Percentiles rank a stretch among this genome's conserved stretches.
Evolutionary conservation across 1,140 invertebrate species (phyloP).

Genomic region (Eufriesea mexicana): DNA sequence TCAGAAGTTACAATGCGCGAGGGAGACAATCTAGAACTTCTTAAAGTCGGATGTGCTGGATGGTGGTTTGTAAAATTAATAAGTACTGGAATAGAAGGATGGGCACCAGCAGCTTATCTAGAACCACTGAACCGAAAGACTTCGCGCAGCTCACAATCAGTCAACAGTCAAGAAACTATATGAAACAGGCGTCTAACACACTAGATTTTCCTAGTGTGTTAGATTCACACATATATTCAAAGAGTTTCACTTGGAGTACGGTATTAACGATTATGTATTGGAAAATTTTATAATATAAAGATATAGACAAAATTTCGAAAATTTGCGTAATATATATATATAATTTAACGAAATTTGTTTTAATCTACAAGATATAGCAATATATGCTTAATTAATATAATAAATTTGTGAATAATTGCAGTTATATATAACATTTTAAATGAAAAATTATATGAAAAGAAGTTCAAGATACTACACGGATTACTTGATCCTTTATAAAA

Average conservation of each 20-base stretch:
- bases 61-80: slow-evolving; percentile 97
- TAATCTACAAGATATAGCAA: slow-evolving; percentile 20
- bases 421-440: background rate
- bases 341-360: slow-evolving; percentile 16
- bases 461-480: background rate
- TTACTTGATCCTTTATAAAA: slow-evolving; percentile 2
- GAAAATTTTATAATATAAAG: slow-evolving; percentile 36
- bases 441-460: background rate
- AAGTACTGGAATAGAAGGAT: slow-evolving; percentile 90
- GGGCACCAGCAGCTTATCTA: slow-evolving; percentile 96
- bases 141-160: slow-evolving; percentile 85
- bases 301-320: slow-evolving; percentile 41
- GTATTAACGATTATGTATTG: slow-evolving; percentile 24
- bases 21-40: slow-evolving; percentile 92
- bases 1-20: slow-evolving; percentile 94
- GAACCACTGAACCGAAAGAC: slow-evolving; percentile 90
- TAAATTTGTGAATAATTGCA: slow-evolving; percentile 18
- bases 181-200: slow-evolving; percentile 82
- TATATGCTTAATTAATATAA: slow-evolving; percentile 18
- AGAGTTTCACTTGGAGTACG: slow-evolving; percentile 10
- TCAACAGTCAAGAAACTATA: slow-evolving; percentile 81
- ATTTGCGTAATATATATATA: slow-evolving; percentile 41
- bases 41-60: slow-evolving; percentile 95
- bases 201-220: slow-evolving; percentile 76
- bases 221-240: slow-evolving; percentile 21